Conservation (phyloP, 2,113 vertebrate species). For the Lampris megalopsis region DNA sequence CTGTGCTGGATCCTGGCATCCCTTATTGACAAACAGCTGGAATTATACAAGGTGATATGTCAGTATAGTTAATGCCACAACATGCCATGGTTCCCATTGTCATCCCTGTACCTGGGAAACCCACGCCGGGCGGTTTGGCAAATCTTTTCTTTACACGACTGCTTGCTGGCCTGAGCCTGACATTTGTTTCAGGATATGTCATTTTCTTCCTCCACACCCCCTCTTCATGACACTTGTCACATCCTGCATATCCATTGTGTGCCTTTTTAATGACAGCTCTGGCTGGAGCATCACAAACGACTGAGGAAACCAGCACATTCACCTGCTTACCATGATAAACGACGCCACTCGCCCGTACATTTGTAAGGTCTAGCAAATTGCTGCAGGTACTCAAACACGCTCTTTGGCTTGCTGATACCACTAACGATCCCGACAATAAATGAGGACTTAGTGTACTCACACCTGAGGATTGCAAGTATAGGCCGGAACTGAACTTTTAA, state of each 20-base stretch:
- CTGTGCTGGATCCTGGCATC: too few species aligned
- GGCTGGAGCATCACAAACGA: too few species aligned
- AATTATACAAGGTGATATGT: too few species aligned
- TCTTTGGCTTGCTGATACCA: slow-evolving; percentile 24
- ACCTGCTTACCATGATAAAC: not conserved
- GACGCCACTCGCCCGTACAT: slow-evolving; percentile 4
- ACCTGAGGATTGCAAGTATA: not conserved
- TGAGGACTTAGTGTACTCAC: slow-evolving; percentile 8
- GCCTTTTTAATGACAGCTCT: slow-evolving; percentile 11
- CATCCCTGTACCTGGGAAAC: too few species aligned
- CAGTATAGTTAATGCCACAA: too few species aligned
- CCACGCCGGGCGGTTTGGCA: too few species aligned
- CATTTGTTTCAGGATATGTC: not conserved
- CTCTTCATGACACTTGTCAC: not conserved
- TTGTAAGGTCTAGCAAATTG: slow-evolving; percentile 8
- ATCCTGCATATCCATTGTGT: slow-evolving; percentile 12
- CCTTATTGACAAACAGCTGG: too few species aligned
- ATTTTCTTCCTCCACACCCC: not conserved
- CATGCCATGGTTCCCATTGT: too few species aligned
- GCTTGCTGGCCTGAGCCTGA: not conserved
- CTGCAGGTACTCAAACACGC: slow-evolving; percentile 14
- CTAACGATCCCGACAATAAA: slow-evolving; percentile 21
- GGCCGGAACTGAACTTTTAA: too few species aligned
- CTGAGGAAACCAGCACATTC: not conserved
- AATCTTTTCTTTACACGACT: too few species aligned